Percentiles rank a stretch among this genome's conserved stretches.
phyloP scores from a whole-genome alignment of 2,797 vertebrate genomes.

The Myotis myotis region DNA sequence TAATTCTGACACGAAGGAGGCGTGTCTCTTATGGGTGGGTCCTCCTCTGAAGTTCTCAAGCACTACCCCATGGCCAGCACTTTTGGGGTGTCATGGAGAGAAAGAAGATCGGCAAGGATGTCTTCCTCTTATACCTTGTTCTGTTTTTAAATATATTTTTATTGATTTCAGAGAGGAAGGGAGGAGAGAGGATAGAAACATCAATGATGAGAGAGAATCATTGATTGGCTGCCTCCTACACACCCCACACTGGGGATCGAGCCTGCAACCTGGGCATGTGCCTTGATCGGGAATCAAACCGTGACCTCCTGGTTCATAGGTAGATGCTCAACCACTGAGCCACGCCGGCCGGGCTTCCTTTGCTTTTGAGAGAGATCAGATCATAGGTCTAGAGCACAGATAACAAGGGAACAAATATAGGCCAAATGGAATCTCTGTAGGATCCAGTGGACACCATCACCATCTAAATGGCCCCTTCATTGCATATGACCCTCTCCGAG shows the following conservation, averaged over 20 bases:
- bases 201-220: too few species aligned
- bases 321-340: too few species aligned
- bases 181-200: too few species aligned
- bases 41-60: neutral
- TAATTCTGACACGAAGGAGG: neutral
- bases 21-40: neutral
- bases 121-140: neutral
- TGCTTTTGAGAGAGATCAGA: neutral
- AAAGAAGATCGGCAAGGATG: neutral
- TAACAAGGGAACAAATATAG: neutral
- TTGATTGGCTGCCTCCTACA: too few species aligned
- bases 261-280: too few species aligned
- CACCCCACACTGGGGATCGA: too few species aligned
- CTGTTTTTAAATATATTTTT: neutral
- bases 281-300: too few species aligned
- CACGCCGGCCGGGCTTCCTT: too few species aligned
- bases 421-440: neutral
- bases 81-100: neutral
- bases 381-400: neutral
- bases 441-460: neutral
- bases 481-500: neutral
- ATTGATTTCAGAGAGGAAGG: too few species aligned
- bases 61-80: rapidly evolving
- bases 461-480: neutral
- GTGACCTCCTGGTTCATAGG: too few species aligned